phyloP scores from a whole-genome alignment of 2,888 invertebrate genomes.

The Protonemura montana region DNA sequence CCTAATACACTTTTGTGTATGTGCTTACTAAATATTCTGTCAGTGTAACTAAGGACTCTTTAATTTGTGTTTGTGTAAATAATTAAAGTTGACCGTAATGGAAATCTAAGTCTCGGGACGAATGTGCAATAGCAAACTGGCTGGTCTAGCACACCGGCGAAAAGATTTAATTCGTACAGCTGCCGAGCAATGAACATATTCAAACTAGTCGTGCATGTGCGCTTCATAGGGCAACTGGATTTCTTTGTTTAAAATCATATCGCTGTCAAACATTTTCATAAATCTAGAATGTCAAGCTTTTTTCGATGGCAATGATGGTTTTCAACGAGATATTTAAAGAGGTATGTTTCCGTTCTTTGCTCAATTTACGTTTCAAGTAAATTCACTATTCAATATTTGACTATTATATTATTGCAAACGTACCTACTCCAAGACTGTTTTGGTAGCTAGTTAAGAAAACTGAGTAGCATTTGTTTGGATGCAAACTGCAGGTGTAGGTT shows the following conservation, averaged over 20 bases:
- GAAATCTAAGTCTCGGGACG: neutral
- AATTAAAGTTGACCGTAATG: neutral
- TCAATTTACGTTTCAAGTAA: neutral
- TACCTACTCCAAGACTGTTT: neutral
- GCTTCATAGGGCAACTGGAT: neutral
- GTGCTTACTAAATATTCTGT: neutral
- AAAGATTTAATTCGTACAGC: neutral
- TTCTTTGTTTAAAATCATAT: neutral
- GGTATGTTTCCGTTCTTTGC: neutral
- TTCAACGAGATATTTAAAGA: neutral
- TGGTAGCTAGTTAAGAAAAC: neutral
- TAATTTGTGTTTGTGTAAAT: neutral
- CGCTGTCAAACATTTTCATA: neutral
- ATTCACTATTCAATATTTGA: neutral
- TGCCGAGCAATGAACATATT: neutral
- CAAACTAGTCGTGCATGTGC: neutral
- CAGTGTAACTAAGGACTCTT: neutral
- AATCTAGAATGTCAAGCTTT: neutral
- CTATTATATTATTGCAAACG: neutral
- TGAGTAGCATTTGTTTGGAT: too few species aligned
- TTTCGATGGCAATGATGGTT: neutral
- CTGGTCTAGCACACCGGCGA: too few species aligned
- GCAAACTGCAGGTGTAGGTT: too few species aligned
- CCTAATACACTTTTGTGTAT: conserved; percentile 1
- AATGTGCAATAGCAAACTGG: neutral